Evolutionary conservation across 2,888 invertebrate species (phyloP), one percentile per base, ranked within the genome.

Genomic region (Agrochola lota): DNA sequence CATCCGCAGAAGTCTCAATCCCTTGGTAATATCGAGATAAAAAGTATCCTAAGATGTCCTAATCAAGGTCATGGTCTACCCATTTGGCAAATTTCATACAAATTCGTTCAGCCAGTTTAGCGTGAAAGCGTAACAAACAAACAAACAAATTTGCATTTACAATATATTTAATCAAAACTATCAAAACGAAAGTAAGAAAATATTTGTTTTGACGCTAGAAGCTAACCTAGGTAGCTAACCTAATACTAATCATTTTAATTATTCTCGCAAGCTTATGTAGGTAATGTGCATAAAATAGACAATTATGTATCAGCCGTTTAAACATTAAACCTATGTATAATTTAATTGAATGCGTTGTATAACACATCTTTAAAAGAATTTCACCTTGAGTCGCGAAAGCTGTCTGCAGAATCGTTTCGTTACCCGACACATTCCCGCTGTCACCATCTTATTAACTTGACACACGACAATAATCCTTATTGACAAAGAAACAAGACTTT

Each of bases 311-410:
- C 69, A 85, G 60, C 52, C 69, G 83, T 75, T 83, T 71, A 78
- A 35, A 70, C 9, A 71, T 80, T 71, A 79, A 57, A 66, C 55
- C 69, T 78, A 84, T 75, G 77, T 80, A 70, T 66, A 80, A 71
- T 79, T 81, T 59, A 46, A 80, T 68, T 43, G 23, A 68, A 78
- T 75, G 52, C 64, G 68, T 78, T 85, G 67, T 81, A 75, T 82
- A 85, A 86, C 71, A 87, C 77, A 81, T 75, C 75, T 85, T n/a
- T 76, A 87, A 89, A 92, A 92, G 92, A 94, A 93, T 94, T 92
- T 94, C 93, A 91, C 94, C 94, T 94, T 94, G 94, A 91, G 88
- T 88, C 89, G 92, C 89, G 94, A 94, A 94, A 94, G 94, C 91
- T 91, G 90, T 87, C 80, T 84, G 85, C 87, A 87, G 86, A 80